Conservation (phyloP, 2,888 invertebrate species). For the Congeria kusceri region DNA sequence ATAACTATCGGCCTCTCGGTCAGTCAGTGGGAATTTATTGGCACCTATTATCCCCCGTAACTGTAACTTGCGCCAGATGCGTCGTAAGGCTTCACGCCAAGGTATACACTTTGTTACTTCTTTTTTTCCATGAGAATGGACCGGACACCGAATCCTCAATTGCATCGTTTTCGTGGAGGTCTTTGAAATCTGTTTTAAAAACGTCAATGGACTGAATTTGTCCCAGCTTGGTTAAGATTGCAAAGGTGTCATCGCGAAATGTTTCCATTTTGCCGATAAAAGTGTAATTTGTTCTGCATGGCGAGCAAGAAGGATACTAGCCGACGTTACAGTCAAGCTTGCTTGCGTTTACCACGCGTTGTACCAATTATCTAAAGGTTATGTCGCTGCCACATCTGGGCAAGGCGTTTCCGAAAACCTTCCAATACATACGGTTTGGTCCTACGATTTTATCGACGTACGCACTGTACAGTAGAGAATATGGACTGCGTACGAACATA, state of each 20-base stretch:
- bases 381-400: too few species aligned
- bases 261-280: slow-evolving; percentile 70
- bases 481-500: slow-evolving; percentile 40
- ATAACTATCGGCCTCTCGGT: slow-evolving; percentile 27
- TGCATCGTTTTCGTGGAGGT: slow-evolving; percentile 41
- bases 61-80: slow-evolving; percentile 59
- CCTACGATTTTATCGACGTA: slow-evolving; percentile 47
- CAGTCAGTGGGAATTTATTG: slow-evolving; percentile 33
- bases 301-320: slow-evolving; percentile 25
- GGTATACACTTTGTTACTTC: slow-evolving; percentile 38
- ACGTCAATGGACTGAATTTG: slow-evolving; percentile 27
- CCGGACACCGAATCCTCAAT: slow-evolving; percentile 45
- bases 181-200: slow-evolving; percentile 14
- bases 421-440: too few species aligned
- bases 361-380: slow-evolving; percentile 36
- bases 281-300: slow-evolving; percentile 49
- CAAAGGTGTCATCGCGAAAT: slow-evolving; percentile 52
- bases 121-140: slow-evolving; percentile 31
- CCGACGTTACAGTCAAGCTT: slow-evolving; percentile 41
- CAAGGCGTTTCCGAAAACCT: slow-evolving; percentile 19
- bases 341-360: slow-evolving; percentile 8
- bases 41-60: slow-evolving; percentile 46
- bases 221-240: slow-evolving; percentile 25
- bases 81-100: slow-evolving; percentile 44
- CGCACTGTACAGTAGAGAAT: slow-evolving; percentile 25